Evolutionary conservation across 2,113 vertebrate genomes (phyloP).

Genomic region (Muntiacus reevesi): DNA sequence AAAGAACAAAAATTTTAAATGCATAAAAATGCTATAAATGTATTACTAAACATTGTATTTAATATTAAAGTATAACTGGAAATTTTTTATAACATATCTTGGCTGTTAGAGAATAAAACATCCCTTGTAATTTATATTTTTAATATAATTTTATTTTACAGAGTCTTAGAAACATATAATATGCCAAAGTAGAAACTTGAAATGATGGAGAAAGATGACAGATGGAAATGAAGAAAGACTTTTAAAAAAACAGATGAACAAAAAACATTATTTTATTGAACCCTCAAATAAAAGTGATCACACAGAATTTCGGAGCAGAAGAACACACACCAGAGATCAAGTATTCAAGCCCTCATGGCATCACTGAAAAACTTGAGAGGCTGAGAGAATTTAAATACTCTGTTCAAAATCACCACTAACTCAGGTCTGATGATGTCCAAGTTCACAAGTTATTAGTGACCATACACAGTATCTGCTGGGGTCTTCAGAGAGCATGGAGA

Average conservation of each 20-base stretch:
- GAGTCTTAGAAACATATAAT: neutral
- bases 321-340: neutral
- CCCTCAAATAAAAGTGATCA: neutral
- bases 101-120: neutral
- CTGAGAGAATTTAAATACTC: neutral
- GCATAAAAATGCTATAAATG: neutral
- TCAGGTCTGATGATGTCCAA: neutral
- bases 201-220: neutral
- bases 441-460: neutral
- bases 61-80: neutral
- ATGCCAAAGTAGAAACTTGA: neutral
- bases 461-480: neutral
- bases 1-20: neutral
- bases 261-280: neutral
- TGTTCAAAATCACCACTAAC: neutral
- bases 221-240: neutral
- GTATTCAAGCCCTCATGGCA: neutral
- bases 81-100: neutral
- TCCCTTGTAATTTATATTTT: neutral
- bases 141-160: neutral
- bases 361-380: neutral
- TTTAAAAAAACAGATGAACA: neutral
- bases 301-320: neutral
- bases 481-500: neutral
- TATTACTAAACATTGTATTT: neutral